Evolutionary conservation across 1,140 invertebrate genomes (phyloP).

Genomic region (Eupeodes corollae): DNA sequence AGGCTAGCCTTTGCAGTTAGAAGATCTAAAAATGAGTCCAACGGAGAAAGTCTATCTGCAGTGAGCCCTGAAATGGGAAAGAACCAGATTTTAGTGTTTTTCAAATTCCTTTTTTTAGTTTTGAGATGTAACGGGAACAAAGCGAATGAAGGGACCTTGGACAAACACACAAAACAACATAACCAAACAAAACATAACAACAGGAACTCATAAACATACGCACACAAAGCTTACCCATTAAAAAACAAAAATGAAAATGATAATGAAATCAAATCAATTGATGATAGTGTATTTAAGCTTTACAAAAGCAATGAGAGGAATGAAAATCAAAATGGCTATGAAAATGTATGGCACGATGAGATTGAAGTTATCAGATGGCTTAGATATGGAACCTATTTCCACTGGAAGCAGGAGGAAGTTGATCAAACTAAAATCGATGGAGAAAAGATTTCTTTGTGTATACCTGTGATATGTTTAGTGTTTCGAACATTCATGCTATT

Average conservation of each 20-base stretch:
- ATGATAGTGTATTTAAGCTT: not conserved
- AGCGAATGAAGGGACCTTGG: not conserved
- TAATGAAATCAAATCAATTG: not conserved
- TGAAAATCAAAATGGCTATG: not conserved
- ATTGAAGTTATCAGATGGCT: not conserved
- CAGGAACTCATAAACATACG: too few species aligned
- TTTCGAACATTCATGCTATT: conserved; percentile 17
- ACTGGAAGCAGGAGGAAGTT: too few species aligned
- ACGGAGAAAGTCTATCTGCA: conserved; percentile 59
- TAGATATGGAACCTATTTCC: not conserved
- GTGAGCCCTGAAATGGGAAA: conserved; percentile 47
- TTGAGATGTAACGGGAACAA: not conserved
- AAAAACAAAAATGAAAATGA: too few species aligned
- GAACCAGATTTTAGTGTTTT: too few species aligned
- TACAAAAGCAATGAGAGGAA: not conserved
- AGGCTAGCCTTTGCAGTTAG: conserved; percentile 75
- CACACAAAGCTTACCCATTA: too few species aligned
- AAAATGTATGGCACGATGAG: conserved; percentile 1
- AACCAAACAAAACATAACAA: too few species aligned
- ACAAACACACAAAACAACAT: not conserved
- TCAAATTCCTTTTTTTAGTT: not conserved
- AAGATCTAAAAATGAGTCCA: conserved; percentile 73
- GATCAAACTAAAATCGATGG: too few species aligned
- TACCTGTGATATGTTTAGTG: not conserved
- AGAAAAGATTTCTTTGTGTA: too few species aligned